Evolutionary conservation across 2,888 invertebrate species (phyloP), one percentile per base, ranked within the genome.

Genomic region (Bimastos eiseni): DNA sequence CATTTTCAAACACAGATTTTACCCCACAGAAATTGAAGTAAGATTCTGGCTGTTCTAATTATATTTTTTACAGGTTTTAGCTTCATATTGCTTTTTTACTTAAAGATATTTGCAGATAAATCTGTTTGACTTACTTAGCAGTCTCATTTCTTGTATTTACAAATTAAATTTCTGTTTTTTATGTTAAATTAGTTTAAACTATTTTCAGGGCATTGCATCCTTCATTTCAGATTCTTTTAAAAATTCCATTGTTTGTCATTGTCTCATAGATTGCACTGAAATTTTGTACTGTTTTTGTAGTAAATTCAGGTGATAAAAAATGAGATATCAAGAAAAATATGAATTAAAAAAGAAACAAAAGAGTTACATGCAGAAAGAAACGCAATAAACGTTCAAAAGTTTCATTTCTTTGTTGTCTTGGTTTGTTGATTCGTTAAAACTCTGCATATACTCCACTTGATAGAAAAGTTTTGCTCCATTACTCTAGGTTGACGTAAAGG

Each of bases 261-360:
- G 70, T 70, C 30, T 70, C 13, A 30, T 55, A 70, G 70, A 70
- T 70, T 70, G 70, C n/a, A 6, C 70, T 70, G n/a, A 70, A 70
- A 70, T 70, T 49, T 70, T 70, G 70, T 70, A 70, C 70, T 70
- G 70, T 70, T 70, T 70, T 55, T 70, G 1, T 70, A 70, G 70
- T n/a, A 70, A n/a, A 70, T 70, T n/a, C n/a, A 70, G n/a, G 11
- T 70, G 70, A 70, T 70, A n/a, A n/a, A 70, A 30, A 70, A 70
- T n/a, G 70, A 70, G n/a, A 70, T 70, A 70, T 70, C 70, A 86
- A 84, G 84, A 86, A 86, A 86, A 86, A 86, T 36, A 37, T 86
- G 37, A 86, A 86, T 36, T 36, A 86, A 36, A 86, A 86, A 37
- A 86, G 37, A 86, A 36, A 36, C 34, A 86, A 34, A 86, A 86